Percentiles rank a stretch among this genome's conserved stretches.
Evolutionary conservation across 2,888 invertebrate species (phyloP).

Genomic region (Acanthoscelides obtectus): DNA sequence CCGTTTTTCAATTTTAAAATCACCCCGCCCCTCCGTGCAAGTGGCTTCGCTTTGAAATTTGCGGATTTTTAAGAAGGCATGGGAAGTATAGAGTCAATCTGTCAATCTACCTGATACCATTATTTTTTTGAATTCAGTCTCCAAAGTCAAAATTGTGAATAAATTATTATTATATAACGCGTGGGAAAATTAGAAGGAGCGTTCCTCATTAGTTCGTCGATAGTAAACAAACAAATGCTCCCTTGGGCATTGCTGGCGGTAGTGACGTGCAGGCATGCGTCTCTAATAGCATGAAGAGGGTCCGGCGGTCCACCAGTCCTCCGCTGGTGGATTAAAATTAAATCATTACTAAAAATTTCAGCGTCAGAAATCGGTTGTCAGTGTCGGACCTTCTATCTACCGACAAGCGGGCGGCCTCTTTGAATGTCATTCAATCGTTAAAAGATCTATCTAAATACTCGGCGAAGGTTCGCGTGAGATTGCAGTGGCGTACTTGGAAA

Average conservation of each 20-base stretch:
- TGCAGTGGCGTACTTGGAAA: neutral
- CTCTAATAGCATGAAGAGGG: slow-evolving; percentile 32
- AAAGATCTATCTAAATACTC: slow-evolving; percentile 41
- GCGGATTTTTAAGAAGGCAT: too few species aligned
- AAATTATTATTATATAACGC: too few species aligned
- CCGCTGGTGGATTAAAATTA: slow-evolving; percentile 35
- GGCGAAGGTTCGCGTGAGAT: slow-evolving; percentile 12
- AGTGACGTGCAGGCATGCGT: slow-evolving; percentile 26
- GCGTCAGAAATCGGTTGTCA: slow-evolving; percentile 35
- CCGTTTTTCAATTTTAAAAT: too few species aligned
- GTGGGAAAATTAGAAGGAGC: neutral
- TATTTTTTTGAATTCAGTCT: too few species aligned
- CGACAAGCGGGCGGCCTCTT: slow-evolving; percentile 37
- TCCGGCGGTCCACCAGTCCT: slow-evolving; percentile 21
- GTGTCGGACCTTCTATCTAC: slow-evolving; percentile 32
- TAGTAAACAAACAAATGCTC: neutral
- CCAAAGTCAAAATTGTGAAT: too few species aligned
- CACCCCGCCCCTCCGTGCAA: too few species aligned
- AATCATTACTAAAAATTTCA: slow-evolving; percentile 36
- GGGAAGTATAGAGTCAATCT: too few species aligned
- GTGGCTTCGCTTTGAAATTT: too few species aligned
- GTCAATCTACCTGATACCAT: too few species aligned
- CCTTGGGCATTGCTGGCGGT: slow-evolving; percentile 1
- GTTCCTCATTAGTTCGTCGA: neutral
- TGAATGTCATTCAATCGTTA: slow-evolving; percentile 41